Conservation (phyloP, 2,888 invertebrate species). For the Cataglyphis rosenhaueri region DNA sequence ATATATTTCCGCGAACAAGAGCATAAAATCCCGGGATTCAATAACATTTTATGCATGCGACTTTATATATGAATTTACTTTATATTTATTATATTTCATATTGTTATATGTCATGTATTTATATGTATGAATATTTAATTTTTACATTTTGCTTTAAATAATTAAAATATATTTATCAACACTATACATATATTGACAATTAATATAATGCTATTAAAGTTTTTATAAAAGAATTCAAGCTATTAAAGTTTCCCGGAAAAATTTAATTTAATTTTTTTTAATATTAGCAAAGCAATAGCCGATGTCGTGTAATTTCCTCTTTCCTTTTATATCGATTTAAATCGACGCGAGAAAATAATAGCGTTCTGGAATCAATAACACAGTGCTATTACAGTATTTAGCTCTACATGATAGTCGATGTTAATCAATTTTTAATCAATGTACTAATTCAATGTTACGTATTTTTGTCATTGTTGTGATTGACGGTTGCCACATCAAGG, state of each 20-base stretch:
- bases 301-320: not conserved
- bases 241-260: not conserved
- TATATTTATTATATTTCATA: not conserved
- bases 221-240: not conserved
- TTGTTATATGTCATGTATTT: not conserved
- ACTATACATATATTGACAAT: not conserved
- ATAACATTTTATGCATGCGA: too few species aligned
- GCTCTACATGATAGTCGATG: not conserved
- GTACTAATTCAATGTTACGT: not conserved
- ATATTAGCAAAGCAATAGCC: not conserved
- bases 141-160: not conserved
- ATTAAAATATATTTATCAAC: slow-evolving; percentile 4
- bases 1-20: not conserved
- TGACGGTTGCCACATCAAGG: not conserved
- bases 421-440: slow-evolving; percentile 14
- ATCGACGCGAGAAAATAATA: not conserved
- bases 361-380: not conserved
- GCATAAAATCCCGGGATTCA: not conserved
- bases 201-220: not conserved
- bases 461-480: not conserved
- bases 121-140: not conserved
- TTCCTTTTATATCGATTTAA: not conserved
- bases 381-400: not conserved
- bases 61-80: not conserved
- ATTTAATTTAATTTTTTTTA: not conserved